phyloP scores from a whole-genome alignment of 2,888 invertebrate species.

The Agrochola litura region DNA sequence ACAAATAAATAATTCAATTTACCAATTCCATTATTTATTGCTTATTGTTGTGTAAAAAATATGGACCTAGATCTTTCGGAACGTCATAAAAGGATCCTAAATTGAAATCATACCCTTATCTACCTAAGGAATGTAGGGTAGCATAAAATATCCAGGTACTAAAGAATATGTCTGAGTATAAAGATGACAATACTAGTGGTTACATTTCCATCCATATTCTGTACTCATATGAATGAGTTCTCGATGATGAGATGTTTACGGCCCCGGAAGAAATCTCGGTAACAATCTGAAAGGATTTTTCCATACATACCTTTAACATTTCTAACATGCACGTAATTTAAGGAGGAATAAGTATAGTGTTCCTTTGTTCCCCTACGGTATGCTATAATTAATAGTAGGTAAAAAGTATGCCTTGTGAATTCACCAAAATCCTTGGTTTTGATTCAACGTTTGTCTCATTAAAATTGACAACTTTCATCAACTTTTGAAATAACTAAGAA shows the following conservation, averaged over 20 bases:
- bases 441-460: background rate
- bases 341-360: background rate
- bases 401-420: background rate
- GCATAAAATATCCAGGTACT: slow-evolving; percentile 6
- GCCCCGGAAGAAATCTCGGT: slow-evolving; percentile 52
- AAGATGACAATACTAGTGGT: slow-evolving; percentile 35
- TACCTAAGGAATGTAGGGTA: background rate
- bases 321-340: slow-evolving; percentile 14
- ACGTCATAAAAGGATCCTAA: slow-evolving; percentile 1
- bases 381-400: background rate
- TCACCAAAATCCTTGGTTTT: background rate
- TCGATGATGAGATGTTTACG: slow-evolving; percentile 52
- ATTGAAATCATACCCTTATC: slow-evolving; percentile 17
- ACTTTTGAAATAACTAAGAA: background rate
- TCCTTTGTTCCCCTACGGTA: slow-evolving; percentile 4
- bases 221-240: slow-evolving; percentile 43
- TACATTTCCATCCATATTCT: slow-evolving; percentile 29
- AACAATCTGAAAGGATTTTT: slow-evolving; percentile 31
- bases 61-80: background rate
- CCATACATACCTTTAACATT: slow-evolving; percentile 24
- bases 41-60: background rate
- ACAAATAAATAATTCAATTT: background rate
- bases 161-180: slow-evolving; percentile 14
- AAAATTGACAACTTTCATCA: background rate
- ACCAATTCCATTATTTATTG: background rate